Evolutionary conservation across 2,113 vertebrate genomes (phyloP).

Genomic region (Rissa tridactyla): DNA sequence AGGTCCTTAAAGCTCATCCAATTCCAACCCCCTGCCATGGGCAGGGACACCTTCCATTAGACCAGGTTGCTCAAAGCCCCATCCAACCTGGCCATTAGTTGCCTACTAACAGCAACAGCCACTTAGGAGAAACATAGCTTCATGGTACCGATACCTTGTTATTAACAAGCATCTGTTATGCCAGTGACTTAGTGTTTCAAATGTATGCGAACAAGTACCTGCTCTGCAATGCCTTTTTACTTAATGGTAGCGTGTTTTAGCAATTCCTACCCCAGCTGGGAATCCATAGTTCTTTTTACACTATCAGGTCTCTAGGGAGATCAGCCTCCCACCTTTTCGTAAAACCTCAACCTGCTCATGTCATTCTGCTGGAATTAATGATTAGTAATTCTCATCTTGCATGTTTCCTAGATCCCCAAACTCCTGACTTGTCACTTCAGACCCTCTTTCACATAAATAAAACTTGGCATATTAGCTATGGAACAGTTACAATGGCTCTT

Average conservation of each 20-base stretch:
- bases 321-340: not conserved
- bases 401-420: not conserved
- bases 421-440: not conserved
- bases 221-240: not conserved
- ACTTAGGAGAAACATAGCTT: not conserved
- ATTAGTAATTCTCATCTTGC: not conserved
- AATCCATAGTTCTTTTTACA: not conserved
- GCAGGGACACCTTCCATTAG: not conserved
- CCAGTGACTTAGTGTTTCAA: not conserved
- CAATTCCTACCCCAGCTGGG: not conserved
- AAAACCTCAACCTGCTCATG: not conserved
- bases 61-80: not conserved
- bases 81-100: not conserved
- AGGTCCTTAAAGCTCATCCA: not conserved
- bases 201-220: not conserved
- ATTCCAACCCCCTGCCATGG: not conserved
- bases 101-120: not conserved
- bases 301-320: not conserved
- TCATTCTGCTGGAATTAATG: not conserved
- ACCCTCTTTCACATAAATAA: not conserved
- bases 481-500: not conserved
- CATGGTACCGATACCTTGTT: not conserved
- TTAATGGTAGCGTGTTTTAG: not conserved
- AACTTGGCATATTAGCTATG: not conserved
- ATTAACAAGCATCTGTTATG: not conserved